Conservation (phyloP, 2,113 vertebrate genomes). For the Heliornis fulica region DNA sequence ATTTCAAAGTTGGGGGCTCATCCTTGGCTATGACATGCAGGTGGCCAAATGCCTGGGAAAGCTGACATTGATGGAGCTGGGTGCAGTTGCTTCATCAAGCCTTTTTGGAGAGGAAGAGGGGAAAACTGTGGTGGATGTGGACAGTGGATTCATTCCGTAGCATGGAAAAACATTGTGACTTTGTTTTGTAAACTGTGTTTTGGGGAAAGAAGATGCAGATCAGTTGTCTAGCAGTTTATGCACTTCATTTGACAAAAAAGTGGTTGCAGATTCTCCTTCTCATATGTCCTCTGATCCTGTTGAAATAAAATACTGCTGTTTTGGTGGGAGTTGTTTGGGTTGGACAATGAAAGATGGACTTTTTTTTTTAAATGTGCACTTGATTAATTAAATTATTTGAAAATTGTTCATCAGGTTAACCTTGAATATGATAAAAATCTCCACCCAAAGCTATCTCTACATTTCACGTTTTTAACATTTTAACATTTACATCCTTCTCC, state of each 20-base stretch:
- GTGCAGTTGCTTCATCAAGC: neutral
- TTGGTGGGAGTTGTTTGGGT: neutral
- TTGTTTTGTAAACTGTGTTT: neutral
- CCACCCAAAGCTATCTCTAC: neutral
- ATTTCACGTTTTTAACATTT: neutral
- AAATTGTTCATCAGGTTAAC: neutral
- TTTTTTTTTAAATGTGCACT: neutral
- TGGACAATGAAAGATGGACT: neutral
- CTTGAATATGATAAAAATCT: neutral
- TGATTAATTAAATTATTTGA: neutral
- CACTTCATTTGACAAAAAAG: neutral
- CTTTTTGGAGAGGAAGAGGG: neutral
- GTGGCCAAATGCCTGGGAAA: neutral
- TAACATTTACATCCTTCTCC: neutral
- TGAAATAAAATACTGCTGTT: neutral
- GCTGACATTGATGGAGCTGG: neutral
- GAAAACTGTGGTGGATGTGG: neutral
- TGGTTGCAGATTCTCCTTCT: neutral
- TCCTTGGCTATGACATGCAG: neutral
- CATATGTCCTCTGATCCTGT: neutral
- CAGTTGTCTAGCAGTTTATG: neutral
- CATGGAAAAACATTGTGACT: neutral
- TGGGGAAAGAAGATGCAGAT: neutral
- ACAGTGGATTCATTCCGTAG: neutral
- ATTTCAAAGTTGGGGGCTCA: neutral